Evolutionary conservation across 2,113 vertebrate genomes (phyloP), one percentile per base, ranked within the genome.

Genomic region (Campylomormyrus numenius): DNA sequence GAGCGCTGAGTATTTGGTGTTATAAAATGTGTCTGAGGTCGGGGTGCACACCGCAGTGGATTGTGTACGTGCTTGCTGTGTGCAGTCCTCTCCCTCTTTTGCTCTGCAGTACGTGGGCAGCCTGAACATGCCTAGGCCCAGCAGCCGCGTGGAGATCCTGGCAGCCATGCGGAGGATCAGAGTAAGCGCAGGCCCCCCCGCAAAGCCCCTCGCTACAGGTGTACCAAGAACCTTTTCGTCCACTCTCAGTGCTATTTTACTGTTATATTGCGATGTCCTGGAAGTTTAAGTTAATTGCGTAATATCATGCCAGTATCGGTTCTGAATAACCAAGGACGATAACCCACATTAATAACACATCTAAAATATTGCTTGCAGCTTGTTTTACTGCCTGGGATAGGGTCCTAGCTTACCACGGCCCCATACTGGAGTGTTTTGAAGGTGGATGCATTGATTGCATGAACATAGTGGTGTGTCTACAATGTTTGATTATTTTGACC

Each of bases 61-160:
- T 5, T 13, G 3, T 70, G 74, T 39, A 39, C 39, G 39, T 9
- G 13, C 17, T 35, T 42, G 35, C 31, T 39, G 13, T 77, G 70
- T 39, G 21, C 10, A 49, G 3, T 31, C 11, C 17, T 53, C 5
- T 87, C 85, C 10, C 19, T 87, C 27, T 88, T 91, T 87, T 90
- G 93, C 90, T 74, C 87, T 91, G 56, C 95, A 96, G 98, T 98
- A 98, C 87, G 97, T 98, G 2, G 98, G 97, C 2, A 97, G 97
- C 90, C 94, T 98, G 88, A 97, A 98, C 0, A 97, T 98, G 8
- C 96, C 97, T 66, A 95, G 97, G 92, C 98, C 98, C 91, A 98
- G 96, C 96, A 98, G 97, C 92, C 97, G 97, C 0, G 96, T 98
- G 97, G 97, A 98, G 95, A 98, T 98, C 0, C 97, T 98, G 90